Evolutionary conservation across 2,797 vertebrate genomes (phyloP).

Genomic region (Silurus lanzhouensis): DNA sequence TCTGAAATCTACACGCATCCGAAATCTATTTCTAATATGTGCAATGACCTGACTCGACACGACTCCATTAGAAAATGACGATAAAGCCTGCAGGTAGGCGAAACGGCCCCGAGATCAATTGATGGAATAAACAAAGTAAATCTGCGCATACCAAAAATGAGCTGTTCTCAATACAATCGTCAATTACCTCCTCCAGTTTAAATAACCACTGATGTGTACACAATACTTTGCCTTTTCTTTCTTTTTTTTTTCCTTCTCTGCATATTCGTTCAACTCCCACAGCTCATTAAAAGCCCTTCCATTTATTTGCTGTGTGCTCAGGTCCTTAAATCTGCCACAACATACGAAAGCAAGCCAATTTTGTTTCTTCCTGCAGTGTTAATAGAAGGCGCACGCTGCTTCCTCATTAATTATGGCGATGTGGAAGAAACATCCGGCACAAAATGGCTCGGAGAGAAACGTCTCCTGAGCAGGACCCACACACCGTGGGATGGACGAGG

Average conservation of each 20-base stretch:
- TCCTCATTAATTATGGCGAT: constrained; percentile 89
- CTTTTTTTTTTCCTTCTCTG: constrained; percentile 42
- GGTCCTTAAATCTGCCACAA: constrained; percentile 85
- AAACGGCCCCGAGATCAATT: constrained; percentile 28
- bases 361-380: constrained; percentile 87
- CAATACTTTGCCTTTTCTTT: constrained; percentile 57
- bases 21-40: constrained; percentile 13
- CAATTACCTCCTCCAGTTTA: constrained; percentile 77
- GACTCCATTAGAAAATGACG: constrained; percentile 5
- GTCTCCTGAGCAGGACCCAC: constrained; percentile 13
- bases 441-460: constrained; percentile 52
- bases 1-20: background rate
- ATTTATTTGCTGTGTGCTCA: constrained; percentile 85
- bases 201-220: constrained; percentile 79
- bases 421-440: constrained; percentile 76
- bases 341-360: constrained; percentile 84
- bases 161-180: constrained; percentile 71
- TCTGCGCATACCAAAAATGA: background rate
- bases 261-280: constrained; percentile 75
- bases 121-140: constrained; percentile 9
- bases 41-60: constrained; percentile 5
- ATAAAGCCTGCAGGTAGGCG: constrained; percentile 1
- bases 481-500: constrained; percentile 14
- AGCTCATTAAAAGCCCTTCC: constrained; percentile 87
- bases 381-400: constrained; percentile 87